Base-by-base conservation (phyloP, 1,140 invertebrate genomes). In the Nebria ingens region DNA sequence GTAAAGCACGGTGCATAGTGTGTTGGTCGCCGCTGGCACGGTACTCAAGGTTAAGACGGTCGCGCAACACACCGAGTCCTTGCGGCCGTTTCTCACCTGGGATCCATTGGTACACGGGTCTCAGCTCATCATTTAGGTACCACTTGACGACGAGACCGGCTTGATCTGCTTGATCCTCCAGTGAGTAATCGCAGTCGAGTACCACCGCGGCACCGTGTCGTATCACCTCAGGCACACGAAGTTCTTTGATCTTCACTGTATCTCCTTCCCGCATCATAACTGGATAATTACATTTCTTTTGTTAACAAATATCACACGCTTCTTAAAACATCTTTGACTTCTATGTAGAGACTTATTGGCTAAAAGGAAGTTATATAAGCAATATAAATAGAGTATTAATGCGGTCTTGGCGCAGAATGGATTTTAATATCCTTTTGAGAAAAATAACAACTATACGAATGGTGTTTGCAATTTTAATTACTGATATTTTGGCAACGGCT, bases 91-190 rank as follows among this genome's bases (percentile, higher is more conserved):
- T 11, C 4, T 9, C 17, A 1, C 75, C 75, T 12, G 79, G 77
- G 51, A 89, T 87, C 86, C 86, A 90, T 66, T 89, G 86, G 66
- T 89, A 90, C 6, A 89, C 78, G 2, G 82, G 80, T 29, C 77
- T 72, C 1, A 76, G 73, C 63, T 78, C 75, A 54, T 81, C 76
- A 63, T 82, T 82, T 67, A 86, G 83, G 68, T 79, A 89, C 86
- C 87, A 89, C 68, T 89, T 88, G 54, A 90, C 82, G 22, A 87
- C 83, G 20, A 90, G 69, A 22, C 79, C 82, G 11, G 60, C 61
- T 40, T 71, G 70, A 1, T 66, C 56, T 13, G 60, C 56, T 52
- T 79, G 71, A 38, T 82, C 81, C 51, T 79, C 71, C 29, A 81
- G 69, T n/a, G 76, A 76, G 68, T 86, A 89, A 65, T 86, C 80